Conservation (phyloP, 2,888 invertebrate species). For the Apocheima hispidaria region DNA sequence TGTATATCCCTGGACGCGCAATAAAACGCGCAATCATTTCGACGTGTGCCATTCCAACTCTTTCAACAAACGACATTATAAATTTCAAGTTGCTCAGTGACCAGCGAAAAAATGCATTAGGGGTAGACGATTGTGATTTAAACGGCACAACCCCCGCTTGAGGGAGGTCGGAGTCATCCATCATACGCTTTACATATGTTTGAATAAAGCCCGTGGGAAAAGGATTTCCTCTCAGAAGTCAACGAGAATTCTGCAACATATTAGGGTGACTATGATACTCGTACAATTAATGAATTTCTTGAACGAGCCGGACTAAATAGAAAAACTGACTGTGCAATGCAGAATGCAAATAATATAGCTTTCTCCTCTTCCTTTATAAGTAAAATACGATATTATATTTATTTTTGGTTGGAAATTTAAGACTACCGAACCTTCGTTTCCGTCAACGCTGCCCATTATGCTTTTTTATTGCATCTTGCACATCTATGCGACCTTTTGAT, state of each 20-base stretch:
- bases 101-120: constrained; percentile 78
- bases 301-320: too few species aligned
- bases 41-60: constrained; percentile 80
- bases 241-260: constrained; percentile 72
- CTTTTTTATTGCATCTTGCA: too few species aligned
- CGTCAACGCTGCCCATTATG: too few species aligned
- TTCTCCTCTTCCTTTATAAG: too few species aligned
- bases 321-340: too few species aligned
- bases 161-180: constrained; percentile 81
- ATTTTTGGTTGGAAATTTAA: too few species aligned
- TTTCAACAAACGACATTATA: constrained; percentile 80
- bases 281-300: too few species aligned
- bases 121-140: constrained; percentile 81
- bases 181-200: constrained; percentile 87
- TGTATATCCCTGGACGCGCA: constrained; percentile 68
- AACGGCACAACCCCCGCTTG: constrained; percentile 74
- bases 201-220: constrained; percentile 87
- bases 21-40: constrained; percentile 79
- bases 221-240: constrained; percentile 86
- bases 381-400: too few species aligned
- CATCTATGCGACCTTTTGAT: too few species aligned
- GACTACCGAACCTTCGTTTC: too few species aligned
- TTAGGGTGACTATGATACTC: constrained; percentile 64
- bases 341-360: too few species aligned
- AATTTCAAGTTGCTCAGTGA: constrained; percentile 75